These are phyloP conservation scores for Zoanthus gigantus DNA, from an alignment of 92 coral and sea anemone species.

Conservation along the genomic window DNA sequence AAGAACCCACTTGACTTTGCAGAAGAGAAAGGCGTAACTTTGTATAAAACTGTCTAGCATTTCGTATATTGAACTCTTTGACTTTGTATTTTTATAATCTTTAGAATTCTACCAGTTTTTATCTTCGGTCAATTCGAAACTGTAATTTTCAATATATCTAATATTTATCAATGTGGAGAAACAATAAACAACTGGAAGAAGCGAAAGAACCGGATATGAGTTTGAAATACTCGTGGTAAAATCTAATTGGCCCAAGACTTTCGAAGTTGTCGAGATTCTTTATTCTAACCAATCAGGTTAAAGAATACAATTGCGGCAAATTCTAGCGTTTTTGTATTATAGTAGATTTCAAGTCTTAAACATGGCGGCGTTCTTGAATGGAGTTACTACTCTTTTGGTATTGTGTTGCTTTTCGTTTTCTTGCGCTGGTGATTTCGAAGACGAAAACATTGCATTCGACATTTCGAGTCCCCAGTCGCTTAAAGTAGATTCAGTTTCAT, in stretches of 20 bases:
- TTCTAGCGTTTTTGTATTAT: constrained; percentile 1
- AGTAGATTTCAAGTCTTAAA: not conserved
- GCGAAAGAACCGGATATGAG: constrained; percentile 35
- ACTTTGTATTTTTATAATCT: not conserved
- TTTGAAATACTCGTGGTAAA: constrained; percentile 8
- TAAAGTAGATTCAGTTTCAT: constrained; percentile 63
- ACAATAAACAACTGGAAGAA: not conserved
- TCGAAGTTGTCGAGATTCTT: not conserved
- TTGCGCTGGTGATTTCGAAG: constrained; percentile 29
- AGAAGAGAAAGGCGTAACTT: not conserved
- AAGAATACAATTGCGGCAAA: constrained; percentile 31
- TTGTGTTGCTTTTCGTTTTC: not conserved
- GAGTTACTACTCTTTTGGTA: constrained; percentile 19
- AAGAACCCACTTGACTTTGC: not conserved
- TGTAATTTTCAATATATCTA: not conserved
- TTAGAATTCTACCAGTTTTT: constrained; percentile 7
- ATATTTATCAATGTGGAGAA: not conserved
- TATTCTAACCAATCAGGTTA: constrained; percentile 16
- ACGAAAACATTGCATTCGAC: constrained; percentile 73
- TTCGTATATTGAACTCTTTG: not conserved
- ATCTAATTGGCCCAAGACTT: constrained; percentile 3
- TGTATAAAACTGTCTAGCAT: not conserved
- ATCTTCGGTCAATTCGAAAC: not conserved
- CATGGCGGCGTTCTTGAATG: constrained; percentile 12
- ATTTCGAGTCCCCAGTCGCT: constrained; percentile 69